Evolutionary conservation across 1,140 invertebrate species (phyloP), one percentile per base, ranked within the genome.

Genomic region (Chymomyza costata): DNA sequence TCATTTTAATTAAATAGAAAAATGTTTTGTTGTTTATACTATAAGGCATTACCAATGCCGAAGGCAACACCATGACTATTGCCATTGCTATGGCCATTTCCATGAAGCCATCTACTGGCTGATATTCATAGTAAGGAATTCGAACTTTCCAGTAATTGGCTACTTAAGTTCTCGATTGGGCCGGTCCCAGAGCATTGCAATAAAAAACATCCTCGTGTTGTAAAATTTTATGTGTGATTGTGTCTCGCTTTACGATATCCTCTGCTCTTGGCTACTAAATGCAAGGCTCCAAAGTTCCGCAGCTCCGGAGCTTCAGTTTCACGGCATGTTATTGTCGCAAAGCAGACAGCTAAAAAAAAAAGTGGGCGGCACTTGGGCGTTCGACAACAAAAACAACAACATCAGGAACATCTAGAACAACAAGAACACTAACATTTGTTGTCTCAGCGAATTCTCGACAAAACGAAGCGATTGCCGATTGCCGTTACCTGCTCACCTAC

Each of bases 191-290:
- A 55, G 71, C 52, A 60, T 39, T 67, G 60, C 73, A 80, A 81
- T 80, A 80, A 80, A 80, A 80, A 80, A 80, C 73, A 80, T 80
- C 73, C 73, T 80, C 60, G 67, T 68, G 67, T 73, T 80, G 73
- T 81, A 80, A 80, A 80, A 80, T 80, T 80, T 80, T 80, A 80
- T 80, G 73, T 80, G 73, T 80, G 73, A 78, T 76, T 76, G 73
- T 76, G 73, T 76, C 64, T 73, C 73, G 73, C 73, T 80, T 80
- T 80, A 80, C 73, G 73, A 80, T 80, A 73, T 78, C 73, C 67
- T 78, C 31, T 18, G 2, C 35, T 43, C 21, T n/a, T 17, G 41
- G 16, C 34, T 32, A 13, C 17, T 15, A 34, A 16, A 15, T 8
- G 37, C 48, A 21, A 11, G 25, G 16, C 34, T 25, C 37, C 15